Percentiles rank a stretch among this genome's conserved stretches.
Evolutionary conservation across 2,113 vertebrate genomes (phyloP).

Genomic region (Carollia perspicillata): DNA sequence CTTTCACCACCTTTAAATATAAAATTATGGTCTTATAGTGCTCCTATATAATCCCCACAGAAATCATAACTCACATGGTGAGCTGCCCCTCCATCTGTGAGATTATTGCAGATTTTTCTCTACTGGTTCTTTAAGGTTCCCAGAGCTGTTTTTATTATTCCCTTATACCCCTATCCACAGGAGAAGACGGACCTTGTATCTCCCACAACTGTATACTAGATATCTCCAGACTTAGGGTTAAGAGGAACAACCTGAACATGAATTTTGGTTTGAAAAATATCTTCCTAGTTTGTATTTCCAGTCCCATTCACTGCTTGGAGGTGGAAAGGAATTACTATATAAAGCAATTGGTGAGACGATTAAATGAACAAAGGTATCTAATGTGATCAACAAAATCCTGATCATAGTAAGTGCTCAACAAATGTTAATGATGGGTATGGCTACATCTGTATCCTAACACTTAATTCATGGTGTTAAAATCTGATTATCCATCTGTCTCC

Average conservation of each 20-base stretch:
- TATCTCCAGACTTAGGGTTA: neutral
- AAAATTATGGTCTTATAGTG: conserved; percentile 11
- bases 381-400: neutral
- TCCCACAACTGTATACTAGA: neutral
- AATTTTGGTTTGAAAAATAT: conserved; percentile 38
- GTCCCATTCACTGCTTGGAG: conserved; percentile 47
- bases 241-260: neutral
- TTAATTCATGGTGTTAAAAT: conserved; percentile 14
- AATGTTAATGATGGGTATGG: neutral
- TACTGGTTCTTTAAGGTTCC: neutral
- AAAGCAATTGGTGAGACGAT: neutral
- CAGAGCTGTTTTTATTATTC: neutral
- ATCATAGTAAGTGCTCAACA: neutral
- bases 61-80: conserved; percentile 31
- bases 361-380: neutral
- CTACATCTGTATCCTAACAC: neutral
- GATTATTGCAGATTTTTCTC: neutral
- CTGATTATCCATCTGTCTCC: neutral
- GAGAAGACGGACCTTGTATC: neutral
- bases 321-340: neutral
- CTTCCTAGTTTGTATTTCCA: conserved; percentile 20
- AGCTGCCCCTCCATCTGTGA: conserved; percentile 50
- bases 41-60: conserved; percentile 19
- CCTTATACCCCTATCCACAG: neutral
- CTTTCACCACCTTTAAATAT: conserved; percentile 56